Evolutionary conservation across 2,797 vertebrate species (phyloP), one percentile per base, ranked within the genome.

Genomic region (Sebastes diaconus): DNA sequence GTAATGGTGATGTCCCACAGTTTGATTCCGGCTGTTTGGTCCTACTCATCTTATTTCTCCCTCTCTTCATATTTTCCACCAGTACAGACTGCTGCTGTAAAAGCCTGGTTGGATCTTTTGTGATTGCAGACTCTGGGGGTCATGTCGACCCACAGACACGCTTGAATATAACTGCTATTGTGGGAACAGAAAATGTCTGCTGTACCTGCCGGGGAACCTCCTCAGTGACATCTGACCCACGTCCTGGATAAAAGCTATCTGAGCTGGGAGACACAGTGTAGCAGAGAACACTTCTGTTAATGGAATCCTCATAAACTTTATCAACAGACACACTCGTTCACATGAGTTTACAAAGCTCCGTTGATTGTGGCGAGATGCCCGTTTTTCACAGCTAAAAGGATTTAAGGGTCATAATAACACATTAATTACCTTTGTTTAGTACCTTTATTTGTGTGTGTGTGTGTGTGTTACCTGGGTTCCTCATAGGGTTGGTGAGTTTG

Each of bases 171-270:
- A 30, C 1, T 18, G 9, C 16, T 39, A 52, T 68, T 30, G 67
- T 22, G 65, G 54, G 22, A 68, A 60, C 2, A 57, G 12, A 13
- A 52, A 66, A 32, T 5, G 13, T 27, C 20, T 75, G 52, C 9
- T 20, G 24, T 97, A 99, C 98, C 98, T 98, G 92, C 90, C 91
- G 85, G 96, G 95, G 73, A 91, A 87, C 69, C 92, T 96, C 81
- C 95, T 96, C 79, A 97, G 91, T 3, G 97, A 95, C 88, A 99
- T 95, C 78, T 96, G 97, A 72, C 97, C 98, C 89, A 99, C 94
- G 0, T 98, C 97, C 83, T 99, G 97, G 81, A 99, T 97, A 88
- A 98, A 98, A 75, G 96, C 94, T 85, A 98, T 98, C 91, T 99
- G 98, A 94, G 96, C 98, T 99, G 89, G 24, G 22, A 83, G 65